Evolutionary conservation across 2,888 invertebrate species (phyloP).

Genomic region (Morpho deidamia): DNA sequence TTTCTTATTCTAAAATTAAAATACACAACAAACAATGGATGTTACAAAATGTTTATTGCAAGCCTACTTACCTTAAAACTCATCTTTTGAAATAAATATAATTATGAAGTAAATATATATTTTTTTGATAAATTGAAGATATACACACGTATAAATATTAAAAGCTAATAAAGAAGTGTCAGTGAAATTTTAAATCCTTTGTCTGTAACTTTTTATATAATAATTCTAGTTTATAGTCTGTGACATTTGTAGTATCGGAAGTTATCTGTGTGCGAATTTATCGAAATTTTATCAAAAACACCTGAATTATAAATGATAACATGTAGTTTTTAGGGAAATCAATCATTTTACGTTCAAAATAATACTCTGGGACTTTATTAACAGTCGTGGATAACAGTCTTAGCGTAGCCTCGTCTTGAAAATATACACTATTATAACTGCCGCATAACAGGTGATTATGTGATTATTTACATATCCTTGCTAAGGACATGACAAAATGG

Average conservation of each 20-base stretch:
- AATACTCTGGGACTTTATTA: constrained; percentile 30
- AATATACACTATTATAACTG: constrained; percentile 32
- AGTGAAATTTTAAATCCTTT: too few relatives aligned
- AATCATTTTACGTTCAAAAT: constrained; percentile 35
- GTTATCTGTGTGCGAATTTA: constrained; percentile 40
- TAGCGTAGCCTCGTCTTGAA: constrained; percentile 28
- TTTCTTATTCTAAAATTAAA: too few relatives aligned
- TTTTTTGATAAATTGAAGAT: too few relatives aligned
- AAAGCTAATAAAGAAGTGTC: too few relatives aligned
- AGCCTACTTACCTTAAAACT: too few relatives aligned
- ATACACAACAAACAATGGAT: too few relatives aligned
- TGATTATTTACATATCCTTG: constrained; percentile 17
- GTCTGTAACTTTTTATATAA: too few relatives aligned
- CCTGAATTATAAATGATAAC: constrained; percentile 63
- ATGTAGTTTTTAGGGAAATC: constrained; percentile 42
- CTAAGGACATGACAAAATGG: neutral
- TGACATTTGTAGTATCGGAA: constrained; percentile 29
- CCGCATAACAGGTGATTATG: constrained; percentile 45
- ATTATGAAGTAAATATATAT: too few relatives aligned
- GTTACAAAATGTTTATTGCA: too few relatives aligned
- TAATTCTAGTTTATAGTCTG: too few relatives aligned
- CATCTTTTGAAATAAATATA: too few relatives aligned
- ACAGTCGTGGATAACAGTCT: constrained; percentile 29
- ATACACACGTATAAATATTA: too few relatives aligned
- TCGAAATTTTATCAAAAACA: constrained; percentile 59